A percentile compares a stretch with the other conserved stretches of the same genome.
phyloP scores from a whole-genome alignment of 2,888 invertebrate species.

The Mimumesa dahlbomi region DNA sequence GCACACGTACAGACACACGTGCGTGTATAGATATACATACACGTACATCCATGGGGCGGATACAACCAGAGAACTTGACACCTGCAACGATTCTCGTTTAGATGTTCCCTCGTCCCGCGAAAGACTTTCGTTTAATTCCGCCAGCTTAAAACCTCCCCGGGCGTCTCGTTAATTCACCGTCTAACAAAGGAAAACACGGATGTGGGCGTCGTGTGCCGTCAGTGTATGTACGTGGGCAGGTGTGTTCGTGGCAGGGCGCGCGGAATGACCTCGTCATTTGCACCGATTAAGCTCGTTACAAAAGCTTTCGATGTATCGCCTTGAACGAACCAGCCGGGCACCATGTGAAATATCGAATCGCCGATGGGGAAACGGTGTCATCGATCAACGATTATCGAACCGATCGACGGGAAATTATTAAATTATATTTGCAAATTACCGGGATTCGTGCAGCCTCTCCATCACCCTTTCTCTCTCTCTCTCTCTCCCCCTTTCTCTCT shows the following conservation, averaged over 20 bases:
- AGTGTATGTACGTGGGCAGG: background rate
- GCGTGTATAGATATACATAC: conserved; percentile 7
- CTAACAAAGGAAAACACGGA: conserved; percentile 12
- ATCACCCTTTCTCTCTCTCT: no score
- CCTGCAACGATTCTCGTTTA: background rate
- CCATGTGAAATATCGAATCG: no score
- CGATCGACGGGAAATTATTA: no score
- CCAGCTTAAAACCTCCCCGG: conserved; percentile 3
- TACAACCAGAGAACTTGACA: background rate
- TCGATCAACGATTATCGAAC: no score
- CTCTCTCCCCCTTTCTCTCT: no score
- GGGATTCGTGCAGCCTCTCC: no score
- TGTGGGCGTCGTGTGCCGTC: no score
- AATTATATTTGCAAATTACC: no score
- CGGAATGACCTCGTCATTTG: conserved; percentile 16
- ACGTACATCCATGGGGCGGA: background rate
- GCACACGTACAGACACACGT: background rate
- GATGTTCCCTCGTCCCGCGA: background rate
- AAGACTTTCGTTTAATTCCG: conserved; percentile 24
- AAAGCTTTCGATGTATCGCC: no score
- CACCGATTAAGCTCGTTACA: conserved; percentile 24
- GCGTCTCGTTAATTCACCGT: conserved; percentile 35
- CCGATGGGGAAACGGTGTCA: no score
- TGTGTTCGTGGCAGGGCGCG: no score
- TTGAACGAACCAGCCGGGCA: no score